phyloP scores from a whole-genome alignment of 2,888 invertebrate genomes.

The Salticus scenicus region DNA sequence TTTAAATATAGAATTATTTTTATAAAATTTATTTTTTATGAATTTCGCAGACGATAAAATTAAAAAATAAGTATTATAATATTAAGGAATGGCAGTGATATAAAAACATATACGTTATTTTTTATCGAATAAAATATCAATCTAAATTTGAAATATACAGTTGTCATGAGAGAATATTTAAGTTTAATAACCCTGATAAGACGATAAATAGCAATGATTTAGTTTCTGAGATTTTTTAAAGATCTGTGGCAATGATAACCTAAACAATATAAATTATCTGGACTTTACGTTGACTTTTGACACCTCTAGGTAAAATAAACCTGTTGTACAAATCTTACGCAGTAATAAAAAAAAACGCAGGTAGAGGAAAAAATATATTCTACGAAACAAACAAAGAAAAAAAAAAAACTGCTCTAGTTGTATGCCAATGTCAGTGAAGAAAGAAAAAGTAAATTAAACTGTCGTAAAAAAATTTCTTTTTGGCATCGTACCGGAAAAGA shows the following conservation, averaged over 20 bases:
- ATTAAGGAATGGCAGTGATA: no score
- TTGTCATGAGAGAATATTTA: not conserved
- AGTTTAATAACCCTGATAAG: not conserved
- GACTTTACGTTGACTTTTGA: not conserved
- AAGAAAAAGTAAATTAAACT: no score
- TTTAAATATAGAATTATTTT: no score
- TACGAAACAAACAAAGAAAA: not conserved
- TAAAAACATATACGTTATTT: no score
- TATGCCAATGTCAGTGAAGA: no score
- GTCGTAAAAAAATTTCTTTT: no score
- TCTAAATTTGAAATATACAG: no score
- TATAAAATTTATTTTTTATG: no score
- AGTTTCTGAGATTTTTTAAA: not conserved
- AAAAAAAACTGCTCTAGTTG: not conserved
- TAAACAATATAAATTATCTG: not conserved
- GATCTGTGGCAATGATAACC: constrained; percentile 4
- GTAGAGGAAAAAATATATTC: not conserved
- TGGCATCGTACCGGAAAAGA: no score
- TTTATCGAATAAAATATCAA: no score
- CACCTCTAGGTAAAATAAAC: constrained; percentile 14
- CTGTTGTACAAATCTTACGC: not conserved
- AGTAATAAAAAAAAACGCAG: constrained; percentile 8
- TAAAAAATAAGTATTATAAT: no score
- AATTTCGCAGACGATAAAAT: no score
- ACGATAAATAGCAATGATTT: not conserved